Evolutionary conservation across 2,113 vertebrate species (phyloP).

Genomic region (Sprattus sprattus): DNA sequence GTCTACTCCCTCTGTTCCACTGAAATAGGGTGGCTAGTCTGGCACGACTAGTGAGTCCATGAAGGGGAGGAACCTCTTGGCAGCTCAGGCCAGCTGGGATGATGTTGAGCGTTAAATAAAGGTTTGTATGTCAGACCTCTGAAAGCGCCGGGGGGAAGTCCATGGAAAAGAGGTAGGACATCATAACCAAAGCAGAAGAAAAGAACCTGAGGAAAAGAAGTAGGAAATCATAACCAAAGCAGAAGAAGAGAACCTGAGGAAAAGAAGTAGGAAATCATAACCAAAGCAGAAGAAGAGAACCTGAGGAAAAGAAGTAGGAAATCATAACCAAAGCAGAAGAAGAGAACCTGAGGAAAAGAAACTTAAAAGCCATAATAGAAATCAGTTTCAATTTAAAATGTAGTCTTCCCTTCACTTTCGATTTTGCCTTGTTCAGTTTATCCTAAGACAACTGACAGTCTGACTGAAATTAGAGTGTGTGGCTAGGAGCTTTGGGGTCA

Average conservation of each 20-base stretch:
- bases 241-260: neutral
- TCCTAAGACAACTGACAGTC: neutral
- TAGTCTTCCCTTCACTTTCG: neutral
- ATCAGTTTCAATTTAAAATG: neutral
- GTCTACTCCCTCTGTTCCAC: neutral
- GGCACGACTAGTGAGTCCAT: neutral
- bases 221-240: too few relatives aligned
- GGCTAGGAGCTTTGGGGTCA: neutral
- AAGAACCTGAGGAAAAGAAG: neutral
- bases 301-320: neutral
- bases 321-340: neutral
- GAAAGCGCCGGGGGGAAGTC: neutral
- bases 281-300: too few relatives aligned
- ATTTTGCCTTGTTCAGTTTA: neutral
- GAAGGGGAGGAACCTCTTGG: conserved; percentile 6
- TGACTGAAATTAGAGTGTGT: conserved; percentile 2
- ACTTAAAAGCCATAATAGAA: neutral
- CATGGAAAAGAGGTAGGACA: neutral
- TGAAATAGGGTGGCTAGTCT: neutral
- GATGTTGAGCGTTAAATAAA: neutral
- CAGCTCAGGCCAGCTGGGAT: neutral
- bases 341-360: neutral
- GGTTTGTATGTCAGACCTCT: conserved; percentile 50
- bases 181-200: neutral
- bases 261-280: too few relatives aligned